These are phyloP conservation scores for Melanitta fusca DNA, from an alignment of 2,797 vertebrate species.

Conservation along the genomic window DNA sequence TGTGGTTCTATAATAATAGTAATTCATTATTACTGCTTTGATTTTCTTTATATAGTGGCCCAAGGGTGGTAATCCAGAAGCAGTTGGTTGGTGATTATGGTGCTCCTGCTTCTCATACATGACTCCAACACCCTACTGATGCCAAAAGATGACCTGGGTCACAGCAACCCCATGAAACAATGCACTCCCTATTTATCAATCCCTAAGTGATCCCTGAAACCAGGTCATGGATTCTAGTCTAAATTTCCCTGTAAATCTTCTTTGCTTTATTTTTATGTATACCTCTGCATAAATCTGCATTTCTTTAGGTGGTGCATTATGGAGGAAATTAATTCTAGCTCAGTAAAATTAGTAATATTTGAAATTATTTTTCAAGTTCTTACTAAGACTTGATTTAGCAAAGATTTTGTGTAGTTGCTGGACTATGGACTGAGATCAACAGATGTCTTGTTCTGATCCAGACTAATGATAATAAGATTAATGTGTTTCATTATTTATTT, in stretches of 20 bases:
- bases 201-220: background rate
- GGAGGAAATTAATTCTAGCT: background rate
- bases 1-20: background rate
- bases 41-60: background rate
- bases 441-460: background rate
- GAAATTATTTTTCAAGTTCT: background rate
- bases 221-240: background rate
- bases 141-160: background rate
- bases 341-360: background rate
- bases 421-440: background rate
- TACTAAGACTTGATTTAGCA: background rate
- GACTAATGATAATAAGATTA: background rate
- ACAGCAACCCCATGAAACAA: too few relatives aligned
- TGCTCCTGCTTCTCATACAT: fast-evolving
- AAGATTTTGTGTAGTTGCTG: background rate
- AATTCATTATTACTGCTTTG: background rate
- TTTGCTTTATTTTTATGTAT: background rate
- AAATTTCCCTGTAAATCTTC: background rate
- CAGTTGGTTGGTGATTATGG: background rate
- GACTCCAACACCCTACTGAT: background rate
- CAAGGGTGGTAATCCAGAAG: background rate
- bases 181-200: background rate
- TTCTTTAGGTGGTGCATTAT: background rate
- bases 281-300: background rate
- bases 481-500: background rate